Percentiles rank a stretch among this genome's conserved stretches.
Conservation (phyloP, 2,888 invertebrate species). For the Horisme vitalbata region DNA sequence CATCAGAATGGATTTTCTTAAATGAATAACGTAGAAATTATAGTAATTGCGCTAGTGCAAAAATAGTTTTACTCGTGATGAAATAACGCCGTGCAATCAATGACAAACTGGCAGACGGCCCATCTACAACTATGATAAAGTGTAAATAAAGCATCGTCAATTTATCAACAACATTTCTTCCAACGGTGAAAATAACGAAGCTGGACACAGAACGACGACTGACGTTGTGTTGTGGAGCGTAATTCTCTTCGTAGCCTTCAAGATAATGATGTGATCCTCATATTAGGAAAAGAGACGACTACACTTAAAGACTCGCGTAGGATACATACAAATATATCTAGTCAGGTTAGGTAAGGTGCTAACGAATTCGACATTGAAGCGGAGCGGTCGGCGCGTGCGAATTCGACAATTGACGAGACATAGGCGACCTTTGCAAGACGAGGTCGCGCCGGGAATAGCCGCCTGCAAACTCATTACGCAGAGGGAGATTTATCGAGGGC, state of each 20-base stretch:
- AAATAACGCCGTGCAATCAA: slow-evolving; percentile 19
- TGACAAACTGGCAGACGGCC: slow-evolving; percentile 19
- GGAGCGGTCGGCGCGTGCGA: slow-evolving; percentile 30
- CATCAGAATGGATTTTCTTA: background rate
- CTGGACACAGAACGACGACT: no score
- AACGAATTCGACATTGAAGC: slow-evolving; percentile 40
- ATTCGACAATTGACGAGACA: slow-evolving; percentile 46
- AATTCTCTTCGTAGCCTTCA: no score
- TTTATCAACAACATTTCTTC: slow-evolving; percentile 9
- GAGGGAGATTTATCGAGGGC: slow-evolving; percentile 34
- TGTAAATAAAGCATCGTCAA: slow-evolving; percentile 10
- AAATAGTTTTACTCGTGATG: slow-evolving; percentile 18
- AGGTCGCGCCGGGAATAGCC: slow-evolving; percentile 49
- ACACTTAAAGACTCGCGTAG: no score
- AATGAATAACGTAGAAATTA: slow-evolving; percentile 16
- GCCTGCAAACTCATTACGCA: slow-evolving; percentile 31
- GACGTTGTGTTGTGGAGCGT: no score
- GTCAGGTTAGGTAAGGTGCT: background rate
- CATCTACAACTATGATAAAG: slow-evolving; percentile 18
- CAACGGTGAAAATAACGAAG: background rate
- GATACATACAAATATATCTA: no score
- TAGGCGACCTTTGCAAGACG: slow-evolving; percentile 41
- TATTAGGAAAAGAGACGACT: no score
- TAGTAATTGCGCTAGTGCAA: slow-evolving; percentile 12
- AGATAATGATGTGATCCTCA: no score